A percentile compares a stretch with the other conserved stretches of the same genome.
These are phyloP conservation scores for Meiosimyza decipiens DNA, from an alignment of 2,888 invertebrate genomes.

Conservation along the genomic window DNA sequence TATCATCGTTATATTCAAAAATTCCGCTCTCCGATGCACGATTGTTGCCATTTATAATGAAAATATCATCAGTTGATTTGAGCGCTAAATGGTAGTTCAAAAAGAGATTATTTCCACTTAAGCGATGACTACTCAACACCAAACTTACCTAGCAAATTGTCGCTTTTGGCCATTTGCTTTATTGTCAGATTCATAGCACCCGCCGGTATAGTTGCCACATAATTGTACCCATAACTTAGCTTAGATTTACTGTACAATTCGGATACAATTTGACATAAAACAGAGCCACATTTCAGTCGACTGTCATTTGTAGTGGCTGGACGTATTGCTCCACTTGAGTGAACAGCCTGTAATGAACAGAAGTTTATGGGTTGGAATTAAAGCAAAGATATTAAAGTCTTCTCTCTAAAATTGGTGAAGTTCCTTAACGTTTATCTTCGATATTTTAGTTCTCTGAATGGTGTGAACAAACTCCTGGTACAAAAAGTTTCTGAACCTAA, in stretches of 20 bases:
- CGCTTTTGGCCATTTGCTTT: slow-evolving; percentile 80
- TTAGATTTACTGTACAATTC: slow-evolving; percentile 84
- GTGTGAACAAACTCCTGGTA: too few species aligned
- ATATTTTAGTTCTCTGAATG: too few species aligned
- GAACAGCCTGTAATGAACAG: slow-evolving; percentile 55
- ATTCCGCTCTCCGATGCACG: slow-evolving; percentile 77
- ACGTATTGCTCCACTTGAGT: slow-evolving; percentile 58
- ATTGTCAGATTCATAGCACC: slow-evolving; percentile 89
- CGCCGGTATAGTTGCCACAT: slow-evolving; percentile 82
- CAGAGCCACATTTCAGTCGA: slow-evolving; percentile 68
- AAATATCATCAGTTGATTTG: slow-evolving; percentile 79
- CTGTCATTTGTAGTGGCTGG: slow-evolving; percentile 60
- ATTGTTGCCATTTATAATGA: slow-evolving; percentile 85
- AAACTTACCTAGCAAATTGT: slow-evolving; percentile 83
- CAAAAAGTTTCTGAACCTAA: too few species aligned
- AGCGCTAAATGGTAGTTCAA: slow-evolving; percentile 71
- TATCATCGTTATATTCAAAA: slow-evolving; percentile 81
- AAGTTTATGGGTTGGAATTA: neutral
- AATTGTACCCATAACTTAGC: slow-evolving; percentile 83
- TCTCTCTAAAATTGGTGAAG: too few species aligned
- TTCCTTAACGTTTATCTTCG: too few species aligned
- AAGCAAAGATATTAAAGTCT: neutral
- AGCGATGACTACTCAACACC: neutral
- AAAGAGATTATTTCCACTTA: neutral
- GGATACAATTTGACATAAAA: slow-evolving; percentile 77